These are phyloP conservation scores for Meloe dianella DNA, from an alignment of 2,888 invertebrate species.

Conservation along the genomic window DNA sequence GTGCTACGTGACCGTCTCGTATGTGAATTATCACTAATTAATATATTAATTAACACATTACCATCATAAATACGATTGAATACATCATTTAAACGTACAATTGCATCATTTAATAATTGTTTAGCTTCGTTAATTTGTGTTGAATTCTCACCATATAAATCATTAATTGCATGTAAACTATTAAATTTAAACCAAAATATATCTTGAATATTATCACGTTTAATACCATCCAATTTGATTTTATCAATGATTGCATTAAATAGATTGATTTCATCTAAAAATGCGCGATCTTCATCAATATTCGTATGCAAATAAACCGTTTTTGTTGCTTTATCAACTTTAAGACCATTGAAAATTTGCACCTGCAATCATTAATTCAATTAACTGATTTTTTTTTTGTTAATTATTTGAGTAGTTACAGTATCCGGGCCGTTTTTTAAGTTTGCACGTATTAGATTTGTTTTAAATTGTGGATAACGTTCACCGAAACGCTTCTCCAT, in stretches of 20 bases:
- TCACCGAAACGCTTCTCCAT: slow-evolving; percentile 66
- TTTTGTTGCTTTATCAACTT: slow-evolving; percentile 48
- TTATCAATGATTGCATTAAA: slow-evolving; percentile 66
- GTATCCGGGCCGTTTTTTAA: slow-evolving; percentile 68
- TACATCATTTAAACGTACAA: slow-evolving; percentile 63
- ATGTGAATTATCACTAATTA: slow-evolving; percentile 71
- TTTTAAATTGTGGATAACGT: slow-evolving; percentile 65
- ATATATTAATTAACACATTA: slow-evolving; percentile 67
- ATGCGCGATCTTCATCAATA: slow-evolving; percentile 68
- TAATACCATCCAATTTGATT: slow-evolving; percentile 59
- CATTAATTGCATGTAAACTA: slow-evolving; percentile 68
- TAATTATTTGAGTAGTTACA: slow-evolving; percentile 62
- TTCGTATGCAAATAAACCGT: slow-evolving; percentile 47
- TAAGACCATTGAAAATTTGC: slow-evolving; percentile 48
- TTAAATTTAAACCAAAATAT: slow-evolving; percentile 71
- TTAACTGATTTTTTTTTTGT: too few relatives aligned
- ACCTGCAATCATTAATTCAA: too few relatives aligned
- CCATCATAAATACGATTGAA: slow-evolving; percentile 66
- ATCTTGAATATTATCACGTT: slow-evolving; percentile 66
- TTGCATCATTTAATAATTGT: slow-evolving; percentile 64
- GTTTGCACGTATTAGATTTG: slow-evolving; percentile 69
- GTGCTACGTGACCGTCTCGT: slow-evolving; percentile 63
- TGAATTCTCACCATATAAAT: slow-evolving; percentile 71
- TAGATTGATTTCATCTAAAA: slow-evolving; percentile 67
- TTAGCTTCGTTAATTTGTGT: slow-evolving; percentile 70